Percentiles rank a stretch among this genome's conserved stretches.
These are phyloP conservation scores for Sinocyclocheilus grahami DNA, from an alignment of 2,113 vertebrate species.

Conservation along the genomic window DNA sequence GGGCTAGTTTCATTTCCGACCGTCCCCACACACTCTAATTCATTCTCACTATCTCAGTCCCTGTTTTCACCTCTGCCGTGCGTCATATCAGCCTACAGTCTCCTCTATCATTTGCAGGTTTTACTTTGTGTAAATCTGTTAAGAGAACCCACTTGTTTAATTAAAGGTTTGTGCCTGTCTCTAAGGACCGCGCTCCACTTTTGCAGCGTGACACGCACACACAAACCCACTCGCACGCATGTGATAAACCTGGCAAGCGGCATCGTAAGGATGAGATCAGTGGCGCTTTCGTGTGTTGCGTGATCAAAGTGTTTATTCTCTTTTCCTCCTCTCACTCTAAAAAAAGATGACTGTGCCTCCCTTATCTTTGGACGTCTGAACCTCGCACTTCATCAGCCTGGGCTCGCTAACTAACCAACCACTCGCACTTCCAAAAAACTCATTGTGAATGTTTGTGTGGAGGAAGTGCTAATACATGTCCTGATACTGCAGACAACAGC, in stretches of 20 bases:
- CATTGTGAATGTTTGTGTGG: conserved; percentile 14
- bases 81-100: conserved; percentile 53
- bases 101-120: conserved; percentile 41
- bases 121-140: conserved; percentile 45
- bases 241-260: conserved; percentile 48
- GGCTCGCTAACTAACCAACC: conserved; percentile 39
- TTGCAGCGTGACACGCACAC: conserved; percentile 57
- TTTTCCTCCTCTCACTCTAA: conserved; percentile 40
- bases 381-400: conserved; percentile 29
- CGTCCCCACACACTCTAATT: conserved; percentile 51
- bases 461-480: conserved; percentile 10
- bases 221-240: conserved; percentile 60
- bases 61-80: conserved; percentile 60
- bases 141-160: conserved; percentile 43
- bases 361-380: conserved; percentile 31
- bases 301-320: conserved; percentile 69
- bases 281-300: conserved; percentile 46
- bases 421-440: conserved; percentile 21
- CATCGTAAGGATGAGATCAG: conserved; percentile 57
- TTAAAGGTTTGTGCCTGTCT: conserved; percentile 35
- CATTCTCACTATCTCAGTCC: conserved; percentile 62
- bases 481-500: neutral
- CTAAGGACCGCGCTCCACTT: conserved; percentile 19
- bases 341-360: conserved; percentile 34
- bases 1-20: conserved; percentile 69